These are phyloP conservation scores for Venturia canescens DNA, from an alignment of 1,140 invertebrate species.

Conservation along the genomic window DNA sequence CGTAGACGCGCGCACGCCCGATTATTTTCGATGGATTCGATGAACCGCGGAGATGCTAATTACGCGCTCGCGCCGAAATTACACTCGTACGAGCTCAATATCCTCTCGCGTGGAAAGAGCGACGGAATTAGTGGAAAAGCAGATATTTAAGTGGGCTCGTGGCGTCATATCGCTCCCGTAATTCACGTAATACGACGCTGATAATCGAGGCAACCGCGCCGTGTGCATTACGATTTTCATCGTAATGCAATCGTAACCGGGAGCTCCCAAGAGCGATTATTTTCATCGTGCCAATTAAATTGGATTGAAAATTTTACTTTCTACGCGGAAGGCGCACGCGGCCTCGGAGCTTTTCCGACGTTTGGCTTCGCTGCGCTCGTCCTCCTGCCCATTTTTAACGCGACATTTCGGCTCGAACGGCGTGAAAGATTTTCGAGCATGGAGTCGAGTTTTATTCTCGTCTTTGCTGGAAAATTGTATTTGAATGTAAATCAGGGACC, in stretches of 20 bases:
- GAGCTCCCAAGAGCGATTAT: neutral
- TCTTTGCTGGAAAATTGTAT: neutral
- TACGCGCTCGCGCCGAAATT: neutral
- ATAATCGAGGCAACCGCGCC: neutral
- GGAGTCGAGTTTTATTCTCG: too few species aligned
- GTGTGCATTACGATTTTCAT: neutral
- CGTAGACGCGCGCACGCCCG: too few species aligned
- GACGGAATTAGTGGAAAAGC: neutral
- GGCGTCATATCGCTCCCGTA: conserved; percentile 9
- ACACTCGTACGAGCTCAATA: neutral
- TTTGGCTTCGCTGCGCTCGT: neutral
- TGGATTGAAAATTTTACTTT: conserved; percentile 59
- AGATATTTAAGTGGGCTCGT: neutral
- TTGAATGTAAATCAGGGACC: neutral
- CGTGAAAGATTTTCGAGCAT: too few species aligned
- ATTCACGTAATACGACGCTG: conserved; percentile 7
- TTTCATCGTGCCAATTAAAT: neutral
- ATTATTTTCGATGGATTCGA: neutral
- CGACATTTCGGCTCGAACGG: neutral
- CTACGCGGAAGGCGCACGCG: conserved; percentile 61
- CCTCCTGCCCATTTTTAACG: neutral
- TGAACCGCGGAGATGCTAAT: conserved; percentile 8
- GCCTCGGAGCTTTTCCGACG: neutral
- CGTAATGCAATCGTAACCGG: conserved; percentile 5
- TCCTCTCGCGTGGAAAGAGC: too few species aligned